Conservation (phyloP, 2,888 invertebrate genomes). For the Orchestes rusci region DNA sequence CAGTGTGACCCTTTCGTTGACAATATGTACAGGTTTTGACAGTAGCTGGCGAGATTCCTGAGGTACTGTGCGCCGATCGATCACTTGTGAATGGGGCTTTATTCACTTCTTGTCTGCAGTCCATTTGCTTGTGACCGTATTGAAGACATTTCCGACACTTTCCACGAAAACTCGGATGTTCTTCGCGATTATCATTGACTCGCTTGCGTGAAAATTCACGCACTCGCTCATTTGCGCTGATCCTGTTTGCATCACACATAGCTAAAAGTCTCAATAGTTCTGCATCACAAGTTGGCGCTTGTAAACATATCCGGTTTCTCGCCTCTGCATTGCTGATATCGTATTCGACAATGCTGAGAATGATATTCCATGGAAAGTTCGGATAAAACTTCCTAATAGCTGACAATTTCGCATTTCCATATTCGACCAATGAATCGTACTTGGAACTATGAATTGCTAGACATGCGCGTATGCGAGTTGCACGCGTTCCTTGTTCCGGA, state of each 20-base stretch:
- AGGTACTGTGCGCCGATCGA: no score
- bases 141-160: slow-evolving; percentile 2
- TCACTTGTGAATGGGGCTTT: no score
- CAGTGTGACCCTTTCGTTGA: no score
- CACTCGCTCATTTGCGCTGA: background rate
- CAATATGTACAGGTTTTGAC: no score
- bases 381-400: slow-evolving; percentile 3
- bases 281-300: background rate
- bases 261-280: slow-evolving; percentile 3
- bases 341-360: slow-evolving; percentile 1
- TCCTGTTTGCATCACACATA: background rate
- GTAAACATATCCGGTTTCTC: background rate
- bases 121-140: no score
- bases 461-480: slow-evolving; percentile 6
- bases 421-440: slow-evolving; percentile 5
- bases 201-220: slow-evolving; percentile 1
- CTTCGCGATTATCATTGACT: background rate
- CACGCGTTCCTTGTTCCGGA: no score
- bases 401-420: slow-evolving; percentile 4
- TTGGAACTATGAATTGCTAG: background rate
- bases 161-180: background rate
- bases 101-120: no score
- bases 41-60: no score
- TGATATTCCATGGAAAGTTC: background rate
- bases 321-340: background rate